Conservation (phyloP, 2,888 invertebrate species). For the Horisme vitalbata region DNA sequence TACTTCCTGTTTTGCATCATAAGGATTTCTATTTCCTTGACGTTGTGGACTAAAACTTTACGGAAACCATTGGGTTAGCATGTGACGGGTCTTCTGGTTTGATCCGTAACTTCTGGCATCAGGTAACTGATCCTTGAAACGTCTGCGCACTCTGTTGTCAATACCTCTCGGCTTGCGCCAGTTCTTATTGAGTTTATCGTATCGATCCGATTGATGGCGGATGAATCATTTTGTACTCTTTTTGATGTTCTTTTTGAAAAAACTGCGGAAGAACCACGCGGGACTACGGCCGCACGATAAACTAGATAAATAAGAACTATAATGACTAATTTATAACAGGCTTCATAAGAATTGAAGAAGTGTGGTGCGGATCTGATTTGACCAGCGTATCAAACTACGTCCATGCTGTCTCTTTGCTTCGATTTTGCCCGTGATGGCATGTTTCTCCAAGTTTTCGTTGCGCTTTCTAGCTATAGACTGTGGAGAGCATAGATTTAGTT, state of each 20-base stretch:
- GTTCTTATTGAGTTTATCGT: slow-evolving; percentile 97
- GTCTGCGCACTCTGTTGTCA: slow-evolving; percentile 99
- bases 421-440: too few species aligned
- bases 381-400: too few species aligned
- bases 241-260: slow-evolving; percentile 86
- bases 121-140: slow-evolving; percentile 99
- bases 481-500: too few species aligned
- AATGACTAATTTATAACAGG: too few species aligned
- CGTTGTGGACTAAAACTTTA: slow-evolving; percentile 86
- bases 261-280: slow-evolving; percentile 80
- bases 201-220: slow-evolving; percentile 99
- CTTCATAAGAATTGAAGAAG: too few species aligned
- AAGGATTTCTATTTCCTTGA: slow-evolving; percentile 96
- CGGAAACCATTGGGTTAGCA: slow-evolving; percentile 99
- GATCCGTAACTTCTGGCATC: slow-evolving; percentile 99
- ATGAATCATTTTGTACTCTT: slow-evolving; percentile 99
- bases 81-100: slow-evolving; percentile 96
- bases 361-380: too few species aligned
- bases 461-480: too few species aligned
- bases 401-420: too few species aligned
- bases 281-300: slow-evolving; percentile 81
- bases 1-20: slow-evolving; percentile 99
- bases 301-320: slow-evolving; percentile 75
- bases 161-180: slow-evolving; percentile 99
- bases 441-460: too few species aligned